Evolutionary conservation across 2,888 invertebrate genomes (phyloP), one percentile per base, ranked within the genome.

Genomic region (Molanna angustata): DNA sequence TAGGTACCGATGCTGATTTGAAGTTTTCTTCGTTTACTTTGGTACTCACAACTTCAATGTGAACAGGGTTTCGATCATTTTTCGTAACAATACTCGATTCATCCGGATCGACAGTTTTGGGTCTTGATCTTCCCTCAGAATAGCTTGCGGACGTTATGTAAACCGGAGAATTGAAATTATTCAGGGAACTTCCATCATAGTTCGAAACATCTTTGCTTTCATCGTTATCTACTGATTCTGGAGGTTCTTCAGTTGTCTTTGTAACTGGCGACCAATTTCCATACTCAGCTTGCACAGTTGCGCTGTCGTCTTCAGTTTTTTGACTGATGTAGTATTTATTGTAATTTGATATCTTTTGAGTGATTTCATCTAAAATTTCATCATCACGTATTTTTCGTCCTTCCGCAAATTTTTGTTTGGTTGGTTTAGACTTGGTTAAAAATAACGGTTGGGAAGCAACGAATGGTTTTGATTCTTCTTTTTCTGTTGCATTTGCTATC

Each of bases 11-110:
- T 6, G 27, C 35, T 58, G 75, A 72, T 39, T 72, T 73, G 2
- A 69, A 70, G 62, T 79, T 76, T 14, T 65, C 69, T 14, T 76
- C 76, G 3, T 74, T 73, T 2, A 77, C 74, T 65, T 76, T 74
- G 3, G 74, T 74, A 57, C 74, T 74, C 1, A 78, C 74, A 1
- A 73, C 70, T 64, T 78, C 76, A 49, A 77, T 74, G 45, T 75
- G 74, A 7, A 82, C 76, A 1, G 82, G 81, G 59, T 78, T 80
- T 61, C 81, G 72, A 59, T 79, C 78, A 60, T 78, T 78, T 58
- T 76, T 75, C 31, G 76, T 74, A 1, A 73, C 73, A 40, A 76
- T 76, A 52, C 75, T 76, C 44, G 72, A 71, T n/a, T 73, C 74
- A 54, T 76, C 76, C 33, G 75, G 76, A 54, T 74, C 71, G 37